Conservation (phyloP, 2,113 vertebrate genomes). For the Nicator chloris region DNA sequence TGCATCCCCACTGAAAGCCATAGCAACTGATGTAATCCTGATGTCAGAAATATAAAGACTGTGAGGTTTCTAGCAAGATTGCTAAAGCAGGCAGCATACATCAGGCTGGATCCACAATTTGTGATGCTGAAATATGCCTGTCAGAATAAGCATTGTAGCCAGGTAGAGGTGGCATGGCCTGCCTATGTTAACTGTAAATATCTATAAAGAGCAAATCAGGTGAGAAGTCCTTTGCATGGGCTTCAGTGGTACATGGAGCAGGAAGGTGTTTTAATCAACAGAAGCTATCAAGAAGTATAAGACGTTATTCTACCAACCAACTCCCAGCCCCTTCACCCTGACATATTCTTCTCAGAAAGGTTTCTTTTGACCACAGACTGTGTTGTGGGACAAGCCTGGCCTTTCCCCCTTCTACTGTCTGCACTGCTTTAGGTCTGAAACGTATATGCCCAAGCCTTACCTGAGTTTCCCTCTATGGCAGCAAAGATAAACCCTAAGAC, state of each 20-base stretch:
- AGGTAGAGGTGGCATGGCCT: not conserved
- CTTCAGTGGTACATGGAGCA: not conserved
- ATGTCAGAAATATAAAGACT: not conserved
- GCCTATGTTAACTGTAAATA: not conserved
- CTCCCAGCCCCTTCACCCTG: not conserved
- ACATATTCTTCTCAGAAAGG: not conserved
- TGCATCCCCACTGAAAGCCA: not conserved
- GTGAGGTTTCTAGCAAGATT: not conserved
- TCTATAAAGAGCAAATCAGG: not conserved
- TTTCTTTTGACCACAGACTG: not conserved
- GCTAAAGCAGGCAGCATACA: not conserved
- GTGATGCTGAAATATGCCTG: not conserved
- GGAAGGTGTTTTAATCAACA: not conserved
- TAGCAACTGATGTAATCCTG: not conserved
- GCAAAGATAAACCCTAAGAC: slow-evolving; percentile 5
- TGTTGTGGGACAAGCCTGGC: not conserved
- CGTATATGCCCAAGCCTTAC: not conserved
- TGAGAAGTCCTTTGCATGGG: not conserved
- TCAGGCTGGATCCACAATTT: not conserved
- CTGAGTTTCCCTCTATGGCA: not conserved
- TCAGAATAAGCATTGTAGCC: not conserved
- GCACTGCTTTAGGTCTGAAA: not conserved
- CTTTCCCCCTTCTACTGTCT: not conserved
- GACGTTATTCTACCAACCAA: not conserved
- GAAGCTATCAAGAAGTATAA: not conserved